phyloP scores from a whole-genome alignment of 2,797 vertebrate species.

The Dicrostonyx torquatus region DNA sequence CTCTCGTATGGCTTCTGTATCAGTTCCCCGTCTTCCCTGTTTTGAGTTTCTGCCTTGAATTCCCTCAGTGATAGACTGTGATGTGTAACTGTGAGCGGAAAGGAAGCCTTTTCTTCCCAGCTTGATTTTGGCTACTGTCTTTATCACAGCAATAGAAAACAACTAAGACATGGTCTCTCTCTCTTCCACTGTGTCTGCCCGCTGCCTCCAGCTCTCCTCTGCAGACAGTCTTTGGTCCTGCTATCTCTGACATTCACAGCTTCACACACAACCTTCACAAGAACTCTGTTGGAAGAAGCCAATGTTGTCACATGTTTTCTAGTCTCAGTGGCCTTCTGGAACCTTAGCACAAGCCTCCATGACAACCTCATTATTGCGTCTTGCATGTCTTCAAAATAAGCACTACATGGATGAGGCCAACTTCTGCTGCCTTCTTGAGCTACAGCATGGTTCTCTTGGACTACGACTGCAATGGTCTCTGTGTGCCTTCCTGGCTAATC shows the following conservation, averaged over 20 bases:
- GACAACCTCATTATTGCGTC: not conserved
- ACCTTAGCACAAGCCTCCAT: not conserved
- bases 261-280: not conserved
- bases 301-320: not conserved
- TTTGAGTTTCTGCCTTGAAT: not conserved
- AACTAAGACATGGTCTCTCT: not conserved
- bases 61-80: not conserved
- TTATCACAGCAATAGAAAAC: not conserved
- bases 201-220: not conserved
- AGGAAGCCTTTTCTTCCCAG: not conserved
- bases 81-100: not conserved
- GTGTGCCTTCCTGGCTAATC: not conserved
- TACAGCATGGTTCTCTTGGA: not conserved
- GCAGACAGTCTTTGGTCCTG: not conserved
- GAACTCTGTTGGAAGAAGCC: not conserved
- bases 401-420: not conserved
- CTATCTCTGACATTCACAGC: too few relatives aligned
- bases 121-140: not conserved
- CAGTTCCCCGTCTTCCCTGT: not conserved
- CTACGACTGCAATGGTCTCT: not conserved
- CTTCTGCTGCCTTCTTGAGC: not conserved
- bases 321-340: not conserved
- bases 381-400: not conserved
- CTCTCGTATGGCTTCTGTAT: not conserved
- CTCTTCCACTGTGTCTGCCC: not conserved